Evolutionary conservation across 2,888 invertebrate species (phyloP), one percentile per base, ranked within the genome.

Genomic region (Brachypterus glaber): DNA sequence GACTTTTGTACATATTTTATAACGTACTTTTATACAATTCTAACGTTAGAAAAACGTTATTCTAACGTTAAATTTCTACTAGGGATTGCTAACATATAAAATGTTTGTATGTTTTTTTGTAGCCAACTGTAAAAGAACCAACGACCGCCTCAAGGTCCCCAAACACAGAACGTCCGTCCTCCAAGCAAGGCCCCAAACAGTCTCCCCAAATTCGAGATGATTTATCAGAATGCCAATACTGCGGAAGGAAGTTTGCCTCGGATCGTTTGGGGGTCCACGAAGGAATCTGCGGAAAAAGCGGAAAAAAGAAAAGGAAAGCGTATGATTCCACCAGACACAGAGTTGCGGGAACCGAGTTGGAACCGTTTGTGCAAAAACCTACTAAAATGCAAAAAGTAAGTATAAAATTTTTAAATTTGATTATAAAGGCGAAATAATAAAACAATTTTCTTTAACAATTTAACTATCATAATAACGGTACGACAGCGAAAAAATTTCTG

Each of bases 321-420:
- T 97, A 92, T 62, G 96, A 97, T 66, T 83, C 84, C 2, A 76
- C 87, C 29, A 90, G 88, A 58, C 91, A 91, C 64, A 71, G 97
- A n/a, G 78, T 89, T 1, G 70, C 77, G 64, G 93, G 93, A 15
- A 93, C 93, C 0, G 95, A 93, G 53, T 77, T 86, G 18, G 93
- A 91, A 57, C 72, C 76, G 31, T 90, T 78, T 56, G 72, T 77
- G 30, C 68, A 62, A 48, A 79, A 74, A 47, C 2, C 60, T n/a
- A n/a, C n/a, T n/a, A n/a, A n/a, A n/a, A n/a, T n/a, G n/a, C n/a
- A n/a, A n/a, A n/a, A n/a, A n/a, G n/a, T n/a, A n/a, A n/a, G n/a
- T n/a, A n/a, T n/a, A n/a, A n/a, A n/a, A n/a, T n/a, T n/a, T n/a
- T n/a, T n/a, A n/a, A n/a, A n/a, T n/a, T n/a, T n/a, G n/a, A n/a